phyloP scores from a whole-genome alignment of 2,888 invertebrate species.

The Strigamia transsilvanica region DNA sequence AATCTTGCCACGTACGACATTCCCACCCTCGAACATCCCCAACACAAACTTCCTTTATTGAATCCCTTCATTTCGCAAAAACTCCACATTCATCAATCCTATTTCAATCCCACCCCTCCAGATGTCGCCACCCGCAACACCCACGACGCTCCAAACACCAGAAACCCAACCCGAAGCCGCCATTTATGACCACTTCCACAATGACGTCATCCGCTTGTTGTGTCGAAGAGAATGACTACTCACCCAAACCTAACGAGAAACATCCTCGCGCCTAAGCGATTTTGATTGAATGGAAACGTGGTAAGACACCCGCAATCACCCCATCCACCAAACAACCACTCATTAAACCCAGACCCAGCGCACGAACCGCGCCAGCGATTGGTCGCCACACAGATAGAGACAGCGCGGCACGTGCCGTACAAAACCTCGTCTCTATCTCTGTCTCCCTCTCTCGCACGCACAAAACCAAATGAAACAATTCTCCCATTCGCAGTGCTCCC shows the following conservation, averaged over 20 bases:
- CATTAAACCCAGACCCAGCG: too few relatives aligned
- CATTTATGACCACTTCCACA: neutral
- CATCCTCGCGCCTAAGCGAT: neutral
- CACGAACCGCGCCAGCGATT: neutral
- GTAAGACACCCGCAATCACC: neutral
- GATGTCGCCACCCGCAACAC: neutral
- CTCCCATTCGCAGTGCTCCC: neutral
- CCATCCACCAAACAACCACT: too few relatives aligned
- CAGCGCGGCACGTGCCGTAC: neutral
- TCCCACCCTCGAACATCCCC: too few relatives aligned
- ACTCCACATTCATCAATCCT: too few relatives aligned
- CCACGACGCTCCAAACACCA: neutral
- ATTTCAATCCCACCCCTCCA: neutral
- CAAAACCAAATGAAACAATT: neutral
- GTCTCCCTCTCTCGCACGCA: neutral
- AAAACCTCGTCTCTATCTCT: too few relatives aligned
- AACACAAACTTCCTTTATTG: too few relatives aligned
- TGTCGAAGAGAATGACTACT: neutral
- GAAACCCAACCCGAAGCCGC: neutral
- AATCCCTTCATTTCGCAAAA: too few relatives aligned
- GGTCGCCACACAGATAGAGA: neutral
- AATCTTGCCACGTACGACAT: too few relatives aligned
- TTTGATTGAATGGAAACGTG: conserved; percentile 46
- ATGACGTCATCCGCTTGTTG: conserved; percentile 28
- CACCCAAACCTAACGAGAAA: neutral